Base-by-base conservation (phyloP, 35 echinoderm and acorn worm genomes). In the Holothuria glaberrima region DNA sequence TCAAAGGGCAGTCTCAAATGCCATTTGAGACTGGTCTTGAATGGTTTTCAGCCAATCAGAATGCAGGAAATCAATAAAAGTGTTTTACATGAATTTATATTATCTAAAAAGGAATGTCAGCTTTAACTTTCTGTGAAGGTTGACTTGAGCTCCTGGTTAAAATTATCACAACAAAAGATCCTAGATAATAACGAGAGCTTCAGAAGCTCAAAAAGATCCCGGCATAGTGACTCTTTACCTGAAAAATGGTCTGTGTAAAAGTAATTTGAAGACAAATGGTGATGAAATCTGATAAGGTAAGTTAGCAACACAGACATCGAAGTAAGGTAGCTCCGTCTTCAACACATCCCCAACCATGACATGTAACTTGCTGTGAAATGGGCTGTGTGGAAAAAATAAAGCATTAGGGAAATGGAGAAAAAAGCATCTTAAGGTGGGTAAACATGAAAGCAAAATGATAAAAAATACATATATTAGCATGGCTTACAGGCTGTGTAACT, bases 291-390 rank as follows among this genome's bases (percentile, higher is more conserved):
- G 93, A 68, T 99, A 99, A 0, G 97, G 97, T 31, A 99, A 84
- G 91, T 99, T 99, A 36, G 97, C 97, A 59, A 99, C 97, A 86
- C 97, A 99, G 20, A 95, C 91, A 89, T 99, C 97, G 89, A 99
- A 99, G 79, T 88, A 99, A 46, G 97, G 97, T 9, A 95, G 84
- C n/a, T 99, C 97, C 48, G 97, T 93, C 91, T 99, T 99, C 58
- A 99, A 70, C 3, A 99, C 97, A 71, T 99, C 97, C 77, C 97
- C 97, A 83, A 99, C 91, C 5, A 99, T 77, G 45, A 95, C 71
- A 76, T 99, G 93, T 20, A 99, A 74, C 50, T 99, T 99, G 52
- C 75, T 87, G 31, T 66, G 71, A 88, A 88, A 88, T 25, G 93
- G 90, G 12, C 93, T 94, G 74, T 24, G 30, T 86, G 64, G 26